Evolutionary conservation across 2,113 vertebrate genomes (phyloP), one percentile per base, ranked within the genome.

Genomic region (Polyodon spathula): DNA sequence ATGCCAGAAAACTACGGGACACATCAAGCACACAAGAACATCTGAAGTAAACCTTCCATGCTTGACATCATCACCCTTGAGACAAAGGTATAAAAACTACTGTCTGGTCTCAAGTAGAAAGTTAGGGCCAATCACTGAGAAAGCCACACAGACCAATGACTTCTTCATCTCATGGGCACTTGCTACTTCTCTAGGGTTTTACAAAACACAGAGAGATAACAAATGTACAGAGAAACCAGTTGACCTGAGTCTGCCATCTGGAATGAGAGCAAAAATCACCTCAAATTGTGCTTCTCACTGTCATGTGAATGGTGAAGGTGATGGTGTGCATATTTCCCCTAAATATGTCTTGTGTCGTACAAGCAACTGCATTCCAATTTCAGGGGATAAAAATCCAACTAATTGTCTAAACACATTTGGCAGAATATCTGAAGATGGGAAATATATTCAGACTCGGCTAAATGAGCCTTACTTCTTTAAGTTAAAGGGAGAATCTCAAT

Each of bases 391-490:
- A 48, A 64, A 62, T 10, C 73, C 82, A n/a, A 51, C 53, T 2
- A 40, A 6, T 1, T n/a, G 40, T 6, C 63, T 63, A 27, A 38
- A 51, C 12, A 87, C 64, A 60, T 48, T 54, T n/a, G 78, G 80
- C 60, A 46, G 48, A 51, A 52, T 8, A 40, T 51, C 5, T 6
- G 37, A 53, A 5, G 59, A 61, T 4, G 59, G 39, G 68, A 76
- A 60, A 75, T 72, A 0, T 48, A 71, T 88, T 41, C 87, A 89
- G 72, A 86, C 63, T 52, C 78, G 68, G 46, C 80, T 89, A 41
- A 88, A 88, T 6, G 82, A 87, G 61, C 85, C 80, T 4, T 89
- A 86, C 66, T 89, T 81, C 39, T 88, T 89, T 70, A 89, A 74
- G 67, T 42, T 78, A 1, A 89, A 86, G 65, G 82, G 84, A 55